Base-by-base conservation (phyloP, 1,140 invertebrate genomes). In the Atta texana region DNA sequence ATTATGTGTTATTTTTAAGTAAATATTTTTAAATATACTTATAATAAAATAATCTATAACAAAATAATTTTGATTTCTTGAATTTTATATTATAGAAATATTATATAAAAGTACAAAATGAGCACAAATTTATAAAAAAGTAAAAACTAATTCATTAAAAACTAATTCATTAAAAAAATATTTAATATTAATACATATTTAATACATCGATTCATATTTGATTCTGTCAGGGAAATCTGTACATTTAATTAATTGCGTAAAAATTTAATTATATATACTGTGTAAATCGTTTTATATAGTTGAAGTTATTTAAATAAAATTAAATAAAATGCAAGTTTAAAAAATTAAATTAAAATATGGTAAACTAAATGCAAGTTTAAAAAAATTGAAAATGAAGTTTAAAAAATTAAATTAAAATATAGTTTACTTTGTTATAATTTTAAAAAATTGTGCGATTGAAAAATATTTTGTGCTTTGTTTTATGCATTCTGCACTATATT, bases 1-100 rank as follows among this genome's bases (percentile, higher is more conserved):
- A 10, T 44, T 44, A 44, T 49, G 39, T 69, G 10, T 24, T 24
- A 24, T 3, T 69, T 69, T 68, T 16, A 16, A 21, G 14, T 24
- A 71, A 81, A 81, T 77, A 80, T 3, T 3, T 55, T 18, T 34
- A 18, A 7, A 12, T 28, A 34, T 68, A 55, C 64, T 16, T 31
- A 39, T 59, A 44, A 18, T 31, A 34, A 66, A 34, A 12, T 34
- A 24, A 24, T 24, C 0, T 24, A 24, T 24, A 31, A 31, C 8
- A 31, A 64, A 51, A 31, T 49, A 31, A 51, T 49, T 64, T 34
- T 68, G 14, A 16, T 44, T 57, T 10, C 8, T 53, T 34, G 10
- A 24, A 59, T 59, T 55, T 16, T 28, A 5, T 12, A 5, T 12
- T 49, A 24, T 8, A 49, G 39, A 21, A 34, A 21, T 44, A 44